phyloP scores from a whole-genome alignment of 2,113 vertebrate genomes.

The Varanus komodoensis region DNA sequence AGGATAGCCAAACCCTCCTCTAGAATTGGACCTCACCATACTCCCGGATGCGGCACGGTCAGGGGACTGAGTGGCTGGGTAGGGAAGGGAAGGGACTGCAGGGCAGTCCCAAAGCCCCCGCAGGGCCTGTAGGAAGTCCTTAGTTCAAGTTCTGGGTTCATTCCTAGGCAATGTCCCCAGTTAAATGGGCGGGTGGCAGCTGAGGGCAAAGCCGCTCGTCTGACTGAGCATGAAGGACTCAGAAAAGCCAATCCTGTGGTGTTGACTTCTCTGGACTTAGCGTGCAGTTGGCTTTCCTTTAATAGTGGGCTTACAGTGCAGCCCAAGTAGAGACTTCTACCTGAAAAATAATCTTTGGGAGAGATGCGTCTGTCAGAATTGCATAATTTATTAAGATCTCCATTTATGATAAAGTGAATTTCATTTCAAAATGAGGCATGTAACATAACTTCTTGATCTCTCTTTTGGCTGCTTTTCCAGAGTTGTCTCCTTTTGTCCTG shows the following conservation, averaged over 20 bases:
- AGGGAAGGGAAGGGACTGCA: not conserved
- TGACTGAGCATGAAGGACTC: not conserved
- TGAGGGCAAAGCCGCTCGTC: not conserved
- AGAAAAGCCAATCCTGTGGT: not conserved
- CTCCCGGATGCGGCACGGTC: not conserved
- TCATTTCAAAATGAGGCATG: not conserved
- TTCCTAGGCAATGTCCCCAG: not conserved
- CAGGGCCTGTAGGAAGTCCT: not conserved
- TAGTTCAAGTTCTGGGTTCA: not conserved
- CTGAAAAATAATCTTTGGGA: not conserved
- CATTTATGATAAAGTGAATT: not conserved
- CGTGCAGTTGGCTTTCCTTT: not conserved
- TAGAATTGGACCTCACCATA: not conserved
- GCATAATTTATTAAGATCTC: not conserved
- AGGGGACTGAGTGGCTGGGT: not conserved
- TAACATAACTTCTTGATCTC: not conserved
- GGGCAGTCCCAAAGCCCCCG: not conserved
- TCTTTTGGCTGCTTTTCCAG: not conserved
- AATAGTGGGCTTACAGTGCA: not conserved
- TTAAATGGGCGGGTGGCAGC: not conserved
- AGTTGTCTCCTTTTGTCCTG: too few species aligned
- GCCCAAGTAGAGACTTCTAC: not conserved
- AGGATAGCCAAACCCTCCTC: not conserved
- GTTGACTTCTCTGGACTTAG: not conserved
- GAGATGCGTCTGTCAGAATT: not conserved